Evolutionary conservation across 2,797 vertebrate species (phyloP).

Genomic region (Odontamblyopus rebecca): DNA sequence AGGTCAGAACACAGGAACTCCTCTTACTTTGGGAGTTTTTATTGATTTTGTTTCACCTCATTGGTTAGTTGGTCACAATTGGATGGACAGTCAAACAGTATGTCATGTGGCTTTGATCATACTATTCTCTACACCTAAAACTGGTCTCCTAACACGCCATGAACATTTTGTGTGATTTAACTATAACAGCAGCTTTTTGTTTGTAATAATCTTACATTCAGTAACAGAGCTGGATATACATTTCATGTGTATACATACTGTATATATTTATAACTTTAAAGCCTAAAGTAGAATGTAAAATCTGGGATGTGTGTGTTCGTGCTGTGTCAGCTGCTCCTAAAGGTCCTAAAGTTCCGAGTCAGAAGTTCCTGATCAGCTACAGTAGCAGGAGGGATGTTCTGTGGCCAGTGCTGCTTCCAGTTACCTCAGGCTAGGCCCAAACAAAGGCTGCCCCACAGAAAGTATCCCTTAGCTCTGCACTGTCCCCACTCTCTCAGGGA

Average conservation of each 20-base stretch:
- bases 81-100: constrained; percentile 61
- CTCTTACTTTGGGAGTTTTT: constrained; percentile 66
- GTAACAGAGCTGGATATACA: background rate
- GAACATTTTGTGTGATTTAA: background rate
- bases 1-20: constrained; percentile 75
- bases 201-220: background rate
- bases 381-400: constrained; percentile 36
- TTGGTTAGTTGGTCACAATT: constrained; percentile 58
- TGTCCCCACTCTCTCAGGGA: constrained; percentile 43
- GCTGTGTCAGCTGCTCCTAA: constrained; percentile 28
- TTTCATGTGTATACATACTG: too few species aligned
- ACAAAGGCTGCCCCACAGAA: constrained; percentile 28
- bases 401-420: constrained; percentile 30
- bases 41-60: constrained; percentile 77
- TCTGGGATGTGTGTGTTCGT: background rate
- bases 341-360: constrained; percentile 56
- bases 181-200: background rate
- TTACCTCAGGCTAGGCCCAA: constrained; percentile 58
- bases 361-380: constrained; percentile 63
- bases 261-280: background rate
- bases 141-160: background rate
- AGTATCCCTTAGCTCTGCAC: constrained; percentile 57
- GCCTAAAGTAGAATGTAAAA: background rate
- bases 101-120: constrained; percentile 37
- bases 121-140: constrained; percentile 21